These are phyloP conservation scores for Pemphredon lugubris DNA, from an alignment of 2,888 invertebrate genomes.

Conservation along the genomic window DNA sequence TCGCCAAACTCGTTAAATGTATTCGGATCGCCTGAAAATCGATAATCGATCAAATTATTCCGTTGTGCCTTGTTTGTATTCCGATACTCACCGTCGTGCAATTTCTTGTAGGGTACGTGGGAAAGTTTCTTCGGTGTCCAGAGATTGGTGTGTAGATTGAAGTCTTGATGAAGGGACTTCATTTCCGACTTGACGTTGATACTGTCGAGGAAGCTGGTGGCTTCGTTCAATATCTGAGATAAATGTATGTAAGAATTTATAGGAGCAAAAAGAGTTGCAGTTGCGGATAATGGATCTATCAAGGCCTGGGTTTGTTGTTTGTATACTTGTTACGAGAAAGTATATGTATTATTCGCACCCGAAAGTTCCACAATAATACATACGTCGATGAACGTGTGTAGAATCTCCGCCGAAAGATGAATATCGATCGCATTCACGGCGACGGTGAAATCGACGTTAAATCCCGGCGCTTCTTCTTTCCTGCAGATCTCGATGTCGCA, in stretches of 20 bases:
- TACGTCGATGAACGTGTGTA: constrained; percentile 86
- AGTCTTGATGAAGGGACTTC: constrained; percentile 52
- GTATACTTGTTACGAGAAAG: no score
- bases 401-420: constrained; percentile 87
- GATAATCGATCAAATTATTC: not conserved
- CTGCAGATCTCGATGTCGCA: constrained; percentile 88
- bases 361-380: no score
- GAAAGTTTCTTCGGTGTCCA: constrained; percentile 88
- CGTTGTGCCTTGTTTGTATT: not conserved
- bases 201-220: constrained; percentile 81
- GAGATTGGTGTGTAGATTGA: constrained; percentile 83
- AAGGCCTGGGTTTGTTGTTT: no score
- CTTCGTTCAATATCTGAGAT: constrained; percentile 82
- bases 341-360: no score
- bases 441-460: constrained; percentile 86
- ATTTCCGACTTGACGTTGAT: constrained; percentile 78
- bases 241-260: not conserved
- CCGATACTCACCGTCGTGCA: constrained; percentile 51
- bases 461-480: constrained; percentile 85
- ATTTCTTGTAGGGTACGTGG: constrained; percentile 72
- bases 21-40: constrained; percentile 49
- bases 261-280: no score
- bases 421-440: constrained; percentile 87
- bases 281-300: no score
- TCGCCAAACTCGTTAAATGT: constrained; percentile 39